A percentile compares a stretch with the other conserved stretches of the same genome.
These are phyloP conservation scores for Drosophila rellima DNA, from an alignment of 2,888 invertebrate genomes.

Conservation along the genomic window DNA sequence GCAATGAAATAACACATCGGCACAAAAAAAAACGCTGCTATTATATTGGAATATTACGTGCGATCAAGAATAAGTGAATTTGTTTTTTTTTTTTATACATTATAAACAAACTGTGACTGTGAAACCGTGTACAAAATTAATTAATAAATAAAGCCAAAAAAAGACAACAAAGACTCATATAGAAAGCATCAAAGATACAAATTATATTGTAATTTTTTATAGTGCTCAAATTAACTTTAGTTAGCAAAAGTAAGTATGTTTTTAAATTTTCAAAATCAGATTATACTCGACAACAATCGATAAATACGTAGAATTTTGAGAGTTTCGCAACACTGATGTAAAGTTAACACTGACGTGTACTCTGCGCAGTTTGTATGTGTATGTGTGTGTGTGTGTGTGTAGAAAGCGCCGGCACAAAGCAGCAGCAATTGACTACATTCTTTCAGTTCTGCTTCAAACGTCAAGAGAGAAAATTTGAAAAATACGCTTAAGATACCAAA, in stretches of 20 bases:
- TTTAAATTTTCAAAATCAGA: conserved; percentile 39
- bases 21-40: conserved; percentile 36
- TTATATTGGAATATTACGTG: conserved; percentile 38
- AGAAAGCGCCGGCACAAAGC: conserved; percentile 68
- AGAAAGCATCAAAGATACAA: conserved; percentile 55
- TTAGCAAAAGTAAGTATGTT: conserved; percentile 78
- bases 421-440: conserved; percentile 39
- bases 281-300: conserved; percentile 40
- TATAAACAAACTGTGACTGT: conserved; percentile 61
- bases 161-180: conserved; percentile 54
- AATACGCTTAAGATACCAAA: conserved; percentile 27
- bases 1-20: conserved; percentile 71
- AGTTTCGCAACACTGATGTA: conserved; percentile 59
- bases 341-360: conserved; percentile 71
- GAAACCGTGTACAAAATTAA: conserved; percentile 49
- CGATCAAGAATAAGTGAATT: conserved; percentile 31
- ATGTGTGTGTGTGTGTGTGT: conserved; percentile 33
- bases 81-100: conserved; percentile 24
- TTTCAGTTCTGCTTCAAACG: conserved; percentile 70
- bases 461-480: conserved; percentile 41
- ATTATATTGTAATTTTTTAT: conserved; percentile 25
- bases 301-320: conserved; percentile 5
- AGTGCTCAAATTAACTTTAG: conserved; percentile 55
- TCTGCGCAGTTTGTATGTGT: conserved; percentile 31
- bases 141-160: conserved; percentile 61